A percentile compares a stretch with the other conserved stretches of the same genome.
Conservation (phyloP, 92 coral and sea anemone genomes). For the Heliopora coerulea region DNA sequence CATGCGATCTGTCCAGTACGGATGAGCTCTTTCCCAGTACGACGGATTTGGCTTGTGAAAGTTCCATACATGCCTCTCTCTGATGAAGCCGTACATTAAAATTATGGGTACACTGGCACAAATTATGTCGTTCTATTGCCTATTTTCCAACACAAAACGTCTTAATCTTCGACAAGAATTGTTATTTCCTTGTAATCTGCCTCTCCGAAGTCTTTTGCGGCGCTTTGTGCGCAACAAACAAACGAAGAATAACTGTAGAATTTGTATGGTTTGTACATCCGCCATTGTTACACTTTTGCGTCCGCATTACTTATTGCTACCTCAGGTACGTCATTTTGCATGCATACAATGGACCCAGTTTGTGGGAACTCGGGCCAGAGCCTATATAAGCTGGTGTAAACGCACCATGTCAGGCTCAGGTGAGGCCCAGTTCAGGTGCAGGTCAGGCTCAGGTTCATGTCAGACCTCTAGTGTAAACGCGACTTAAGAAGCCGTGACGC, state of each 20-base stretch:
- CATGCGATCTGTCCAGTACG: constrained; percentile 16
- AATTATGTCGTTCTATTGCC: background rate
- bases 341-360: too few relatives aligned
- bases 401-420: too few relatives aligned
- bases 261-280: background rate
- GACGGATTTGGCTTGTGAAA: constrained; percentile 14
- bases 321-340: too few relatives aligned
- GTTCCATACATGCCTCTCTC: constrained; percentile 28
- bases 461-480: too few relatives aligned
- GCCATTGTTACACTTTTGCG: too few relatives aligned
- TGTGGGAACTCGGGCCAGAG: too few relatives aligned
- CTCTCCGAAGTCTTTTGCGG: background rate
- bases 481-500: too few relatives aligned
- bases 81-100: background rate
- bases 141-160: background rate
- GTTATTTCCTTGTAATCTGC: background rate
- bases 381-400: too few relatives aligned
- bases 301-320: too few relatives aligned
- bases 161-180: background rate
- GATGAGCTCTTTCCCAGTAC: constrained; percentile 27
- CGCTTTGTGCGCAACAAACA: constrained; percentile 5
- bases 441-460: too few relatives aligned
- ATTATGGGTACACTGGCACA: background rate
- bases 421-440: too few relatives aligned
- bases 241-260: background rate